phyloP scores from a whole-genome alignment of 2,797 vertebrate species.

The Cichlasoma orientale region DNA sequence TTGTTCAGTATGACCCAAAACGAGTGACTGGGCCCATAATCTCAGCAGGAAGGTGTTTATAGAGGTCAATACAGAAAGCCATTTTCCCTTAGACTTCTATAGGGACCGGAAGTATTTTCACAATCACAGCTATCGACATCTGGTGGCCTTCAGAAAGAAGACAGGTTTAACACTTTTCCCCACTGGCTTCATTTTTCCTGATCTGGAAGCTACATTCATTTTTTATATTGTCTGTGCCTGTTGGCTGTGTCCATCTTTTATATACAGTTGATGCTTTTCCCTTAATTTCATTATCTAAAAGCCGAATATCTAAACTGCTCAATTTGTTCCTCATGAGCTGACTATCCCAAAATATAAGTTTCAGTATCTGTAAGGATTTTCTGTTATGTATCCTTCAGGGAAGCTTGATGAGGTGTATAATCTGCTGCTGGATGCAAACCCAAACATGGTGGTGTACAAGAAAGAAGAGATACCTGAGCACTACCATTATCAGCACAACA shows the following conservation, averaged over 20 bases:
- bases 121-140: neutral
- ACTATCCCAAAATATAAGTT: neutral
- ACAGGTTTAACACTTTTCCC: neutral
- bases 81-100: too few relatives aligned
- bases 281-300: too few relatives aligned
- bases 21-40: neutral
- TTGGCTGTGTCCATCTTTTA: neutral
- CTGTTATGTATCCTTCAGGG: constrained; percentile 70
- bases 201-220: neutral
- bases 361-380: fast-evolving
- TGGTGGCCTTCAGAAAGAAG: neutral
- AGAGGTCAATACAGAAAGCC: too few relatives aligned
- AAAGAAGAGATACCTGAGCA: constrained; percentile 86
- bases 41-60: too few relatives aligned
- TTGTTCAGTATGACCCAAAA: neutral
- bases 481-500: constrained; percentile 87
- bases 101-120: neutral
- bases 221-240: neutral
- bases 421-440: constrained; percentile 83
- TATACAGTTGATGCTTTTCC: neutral
- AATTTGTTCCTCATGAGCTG: neutral
- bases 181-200: neutral
- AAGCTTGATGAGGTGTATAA: constrained; percentile 87
- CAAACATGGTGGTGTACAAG: constrained; percentile 89
- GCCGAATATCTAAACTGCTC: neutral